Base-by-base conservation (phyloP, 2,113 vertebrate genomes). In the Alethe castanea region DNA sequence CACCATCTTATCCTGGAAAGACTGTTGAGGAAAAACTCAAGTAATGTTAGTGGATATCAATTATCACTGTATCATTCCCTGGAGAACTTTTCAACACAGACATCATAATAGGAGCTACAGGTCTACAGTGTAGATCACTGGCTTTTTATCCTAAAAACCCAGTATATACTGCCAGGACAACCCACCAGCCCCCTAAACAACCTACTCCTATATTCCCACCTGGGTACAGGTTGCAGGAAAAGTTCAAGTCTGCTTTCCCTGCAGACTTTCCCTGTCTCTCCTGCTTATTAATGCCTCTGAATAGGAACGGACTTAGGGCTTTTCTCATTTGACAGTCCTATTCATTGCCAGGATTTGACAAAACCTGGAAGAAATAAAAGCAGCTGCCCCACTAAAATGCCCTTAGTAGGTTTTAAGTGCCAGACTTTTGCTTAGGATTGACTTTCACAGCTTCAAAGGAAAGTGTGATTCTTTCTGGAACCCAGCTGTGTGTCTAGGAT, bases 391-490 rank as follows among this genome's bases (percentile, higher is more conserved):
- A 11, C 50, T 59, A 23, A 1, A 1, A 38, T 60, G 87, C 23
- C 44, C 64, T 73, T 16, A 1, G 7, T 31, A 59, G 35, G 22
- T 71, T 79, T 92, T 20, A 91, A 84, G 61, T 28, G 66, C 66
- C 62, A 91, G 62, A 73, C 62, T 93, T 83, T 4, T 57, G 35
- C 73, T 90, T 48, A 47, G 48, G 28, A n/a, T 88, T 23, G 1
- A 61, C 54, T 90, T 80, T 72, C 86, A 92, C 79, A 60, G 52
- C 78, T 92, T 90, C 83, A 89, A 82, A 96, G 42, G 5, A 26
- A 96, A 62, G 77, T 31, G 28, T 38, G 71, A 80, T 56, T 65
- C 65, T 89, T 87, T 81, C 77, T 91, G 91, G 65, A 93, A 35
- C 38, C 35, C 92, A 92, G 83, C 52, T 92, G 77, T 12, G 45